A percentile compares a stretch with the other conserved stretches of the same genome.
Conservation (phyloP, 2,888 invertebrate species). For the Poecilus cupreus region DNA sequence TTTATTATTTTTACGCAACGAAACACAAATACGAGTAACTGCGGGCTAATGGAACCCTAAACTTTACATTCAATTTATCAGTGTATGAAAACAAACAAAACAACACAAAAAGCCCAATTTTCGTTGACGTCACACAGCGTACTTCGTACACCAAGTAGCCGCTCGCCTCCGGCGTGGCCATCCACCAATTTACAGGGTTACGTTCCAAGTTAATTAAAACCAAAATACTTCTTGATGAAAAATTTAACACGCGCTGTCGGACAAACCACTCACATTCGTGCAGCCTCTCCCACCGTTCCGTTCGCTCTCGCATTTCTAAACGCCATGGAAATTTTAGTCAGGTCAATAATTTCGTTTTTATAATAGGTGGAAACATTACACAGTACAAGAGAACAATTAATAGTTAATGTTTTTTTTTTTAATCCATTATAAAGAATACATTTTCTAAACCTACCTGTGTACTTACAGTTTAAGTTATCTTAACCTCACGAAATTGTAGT, state of each 20-base stretch:
- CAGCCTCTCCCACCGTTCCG: no score
- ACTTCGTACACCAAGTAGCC: conserved; percentile 7
- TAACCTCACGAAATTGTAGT: no score
- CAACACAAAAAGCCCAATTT: conserved; percentile 16
- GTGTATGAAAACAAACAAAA: conserved; percentile 3
- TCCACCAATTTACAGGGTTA: conserved; percentile 22
- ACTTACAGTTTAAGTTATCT: no score
- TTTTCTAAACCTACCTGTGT: no score
- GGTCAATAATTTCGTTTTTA: no score
- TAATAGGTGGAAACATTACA: no score
- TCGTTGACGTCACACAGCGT: not conserved
- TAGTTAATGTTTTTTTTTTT: no score
- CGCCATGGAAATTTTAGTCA: no score
- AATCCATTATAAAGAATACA: no score
- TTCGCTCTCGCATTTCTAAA: no score
- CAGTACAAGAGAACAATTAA: no score
- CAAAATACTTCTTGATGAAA: conserved; percentile 45
- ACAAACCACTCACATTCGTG: not conserved
- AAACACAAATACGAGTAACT: not conserved
- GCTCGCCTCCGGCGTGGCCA: not conserved
- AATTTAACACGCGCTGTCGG: conserved; percentile 20
- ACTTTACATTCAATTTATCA: conserved; percentile 8
- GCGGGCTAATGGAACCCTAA: not conserved
- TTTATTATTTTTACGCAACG: no score
- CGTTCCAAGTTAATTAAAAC: conserved; percentile 40